These are phyloP conservation scores for Okapia johnstoni DNA, from an alignment of 2,113 vertebrate species.

Conservation along the genomic window DNA sequence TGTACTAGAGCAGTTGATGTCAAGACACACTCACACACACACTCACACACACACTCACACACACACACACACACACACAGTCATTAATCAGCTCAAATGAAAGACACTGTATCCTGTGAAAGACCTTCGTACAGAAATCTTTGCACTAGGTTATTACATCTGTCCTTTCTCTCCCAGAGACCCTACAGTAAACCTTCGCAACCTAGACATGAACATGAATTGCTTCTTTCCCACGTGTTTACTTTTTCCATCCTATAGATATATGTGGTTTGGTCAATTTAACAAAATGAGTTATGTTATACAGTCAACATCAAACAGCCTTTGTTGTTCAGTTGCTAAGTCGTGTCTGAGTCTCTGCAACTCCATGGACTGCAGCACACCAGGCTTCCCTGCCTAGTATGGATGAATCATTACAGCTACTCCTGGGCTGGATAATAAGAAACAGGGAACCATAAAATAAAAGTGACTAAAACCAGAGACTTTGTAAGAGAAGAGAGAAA, in stretches of 20 bases:
- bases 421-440: background rate
- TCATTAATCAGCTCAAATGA: background rate
- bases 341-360: fast-evolving
- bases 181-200: background rate
- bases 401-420: background rate
- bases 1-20: background rate
- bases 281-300: background rate
- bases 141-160: fast-evolving
- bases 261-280: background rate
- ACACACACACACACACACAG: background rate
- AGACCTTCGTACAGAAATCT: background rate
- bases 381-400: background rate
- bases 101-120: background rate
- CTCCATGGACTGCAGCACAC: background rate
- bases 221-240: fast-evolving
- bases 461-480: background rate
- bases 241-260: background rate
- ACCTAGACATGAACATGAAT: fast-evolving
- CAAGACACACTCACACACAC: background rate
- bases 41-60: too few relatives aligned
- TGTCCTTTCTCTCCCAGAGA: background rate
- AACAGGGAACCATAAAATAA: too few relatives aligned
- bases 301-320: background rate
- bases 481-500: background rate
- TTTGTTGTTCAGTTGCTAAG: background rate